These are phyloP conservation scores for Dinocampus coccinellae DNA, from an alignment of 2,888 invertebrate genomes.

Conservation along the genomic window DNA sequence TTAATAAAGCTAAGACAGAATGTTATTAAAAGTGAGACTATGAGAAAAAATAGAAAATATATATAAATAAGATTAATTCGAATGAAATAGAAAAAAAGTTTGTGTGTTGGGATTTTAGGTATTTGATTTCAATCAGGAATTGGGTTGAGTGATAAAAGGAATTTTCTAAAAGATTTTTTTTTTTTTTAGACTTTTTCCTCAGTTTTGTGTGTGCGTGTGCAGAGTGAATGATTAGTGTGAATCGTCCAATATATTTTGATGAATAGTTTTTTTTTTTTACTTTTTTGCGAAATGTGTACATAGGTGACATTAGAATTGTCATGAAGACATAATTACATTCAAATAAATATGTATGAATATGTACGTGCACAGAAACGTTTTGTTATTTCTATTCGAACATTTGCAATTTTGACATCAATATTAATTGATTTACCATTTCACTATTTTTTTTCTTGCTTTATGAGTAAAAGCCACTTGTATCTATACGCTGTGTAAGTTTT, in stretches of 20 bases:
- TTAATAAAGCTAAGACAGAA: no score
- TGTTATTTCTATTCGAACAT: constrained; percentile 11
- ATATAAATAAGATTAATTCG: no score
- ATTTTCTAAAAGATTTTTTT: no score
- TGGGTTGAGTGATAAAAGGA: not conserved
- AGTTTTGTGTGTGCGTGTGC: no score
- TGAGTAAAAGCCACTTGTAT: no score
- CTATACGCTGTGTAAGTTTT: no score
- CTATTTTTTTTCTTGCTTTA: not conserved
- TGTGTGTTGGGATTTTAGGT: no score
- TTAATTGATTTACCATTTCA: constrained; percentile 13
- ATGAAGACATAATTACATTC: no score
- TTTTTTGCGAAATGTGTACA: not conserved
- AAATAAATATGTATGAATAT: no score
- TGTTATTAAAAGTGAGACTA: not conserved
- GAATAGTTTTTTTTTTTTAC: not conserved
- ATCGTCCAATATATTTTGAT: not conserved
- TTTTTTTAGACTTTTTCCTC: no score
- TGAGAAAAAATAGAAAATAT: no score
- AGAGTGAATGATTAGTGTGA: not conserved
- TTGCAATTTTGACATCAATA: constrained; percentile 6
- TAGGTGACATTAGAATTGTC: constrained; percentile 7
- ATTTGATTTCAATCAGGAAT: not conserved
- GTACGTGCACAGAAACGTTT: not conserved
- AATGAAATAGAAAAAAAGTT: no score